A percentile compares a stretch with the other conserved stretches of the same genome.
phyloP scores from a whole-genome alignment of 1,140 invertebrate genomes.

The Pseudoatta argentina region DNA sequence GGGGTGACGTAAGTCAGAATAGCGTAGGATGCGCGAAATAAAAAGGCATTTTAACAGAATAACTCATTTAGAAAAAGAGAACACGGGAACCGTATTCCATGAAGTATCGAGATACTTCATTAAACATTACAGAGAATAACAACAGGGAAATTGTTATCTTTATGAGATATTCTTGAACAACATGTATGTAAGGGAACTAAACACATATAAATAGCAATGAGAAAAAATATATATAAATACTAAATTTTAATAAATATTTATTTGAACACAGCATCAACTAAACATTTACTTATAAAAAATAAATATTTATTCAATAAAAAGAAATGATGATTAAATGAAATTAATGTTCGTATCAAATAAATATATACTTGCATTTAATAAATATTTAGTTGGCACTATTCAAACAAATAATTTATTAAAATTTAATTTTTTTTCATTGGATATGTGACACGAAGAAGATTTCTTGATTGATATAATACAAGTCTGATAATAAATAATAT shows the following conservation, averaged over 20 bases:
- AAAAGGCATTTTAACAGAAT: slow-evolving; percentile 23
- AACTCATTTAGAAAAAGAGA: slow-evolving; percentile 5
- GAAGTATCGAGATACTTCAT: slow-evolving; percentile 34
- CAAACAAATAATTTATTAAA: too few species aligned
- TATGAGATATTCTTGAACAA: slow-evolving; percentile 80
- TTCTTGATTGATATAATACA: slow-evolving; percentile 6
- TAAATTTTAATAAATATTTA: too few species aligned
- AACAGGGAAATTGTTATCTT: slow-evolving; percentile 56
- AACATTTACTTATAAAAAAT: too few species aligned
- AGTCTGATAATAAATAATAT: background rate
- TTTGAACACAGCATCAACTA: too few species aligned
- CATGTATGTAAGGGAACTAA: slow-evolving; percentile 81
- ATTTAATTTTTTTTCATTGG: too few species aligned
- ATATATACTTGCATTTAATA: too few species aligned
- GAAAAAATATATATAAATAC: too few species aligned
- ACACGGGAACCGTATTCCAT: background rate
- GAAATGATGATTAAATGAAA: too few species aligned
- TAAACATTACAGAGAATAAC: slow-evolving; percentile 48
- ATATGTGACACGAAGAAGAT: background rate
- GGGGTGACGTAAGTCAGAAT: slow-evolving; percentile 37
- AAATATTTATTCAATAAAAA: too few species aligned
- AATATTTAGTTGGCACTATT: too few species aligned
- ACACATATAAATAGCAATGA: too few species aligned
- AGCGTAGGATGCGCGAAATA: slow-evolving; percentile 17
- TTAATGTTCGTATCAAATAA: too few species aligned